Evolutionary conservation across 1,140 invertebrate species (phyloP).

Genomic region (Lamellibrachia luymesi): DNA sequence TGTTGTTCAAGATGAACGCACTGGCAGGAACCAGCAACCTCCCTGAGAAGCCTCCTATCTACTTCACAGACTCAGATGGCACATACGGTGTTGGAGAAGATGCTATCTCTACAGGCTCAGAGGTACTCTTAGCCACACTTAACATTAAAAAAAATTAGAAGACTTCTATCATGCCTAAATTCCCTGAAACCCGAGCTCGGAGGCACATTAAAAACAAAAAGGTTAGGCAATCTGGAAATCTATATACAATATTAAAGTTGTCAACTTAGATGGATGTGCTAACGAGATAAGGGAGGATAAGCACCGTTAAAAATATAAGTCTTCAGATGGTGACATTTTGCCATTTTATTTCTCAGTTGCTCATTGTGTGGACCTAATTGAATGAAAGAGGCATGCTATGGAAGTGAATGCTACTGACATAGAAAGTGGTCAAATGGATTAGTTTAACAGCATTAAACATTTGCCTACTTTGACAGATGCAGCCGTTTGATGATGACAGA

Average conservation of each 20-base stretch:
- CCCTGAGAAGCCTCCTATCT: constrained; percentile 49
- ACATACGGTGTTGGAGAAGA: constrained; percentile 13
- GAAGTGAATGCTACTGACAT: background rate
- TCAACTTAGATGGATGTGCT: background rate
- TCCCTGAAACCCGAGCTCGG: constrained; percentile 14
- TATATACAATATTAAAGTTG: too few relatives aligned
- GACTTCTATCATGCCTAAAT: constrained; percentile 26
- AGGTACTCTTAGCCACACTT: constrained; percentile 32
- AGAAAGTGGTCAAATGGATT: background rate
- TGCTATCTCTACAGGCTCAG: constrained; percentile 48
- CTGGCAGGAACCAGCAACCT: constrained; percentile 48
- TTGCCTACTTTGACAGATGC: background rate
- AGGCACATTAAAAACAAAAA: background rate
- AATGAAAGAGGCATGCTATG: too few relatives aligned
- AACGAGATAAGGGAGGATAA: background rate
- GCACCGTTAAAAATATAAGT: too few relatives aligned
- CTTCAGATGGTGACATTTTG: too few relatives aligned
- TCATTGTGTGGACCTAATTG: too few relatives aligned
- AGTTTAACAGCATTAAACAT: background rate
- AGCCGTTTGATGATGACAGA: background rate
- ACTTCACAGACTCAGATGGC: constrained; percentile 49
- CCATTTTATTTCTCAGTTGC: too few relatives aligned
- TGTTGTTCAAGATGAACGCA: constrained; percentile 54
- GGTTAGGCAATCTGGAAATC: too few relatives aligned
- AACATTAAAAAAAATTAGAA: background rate